phyloP scores from a whole-genome alignment of 1,140 invertebrate genomes.

The Eupeodes corollae region DNA sequence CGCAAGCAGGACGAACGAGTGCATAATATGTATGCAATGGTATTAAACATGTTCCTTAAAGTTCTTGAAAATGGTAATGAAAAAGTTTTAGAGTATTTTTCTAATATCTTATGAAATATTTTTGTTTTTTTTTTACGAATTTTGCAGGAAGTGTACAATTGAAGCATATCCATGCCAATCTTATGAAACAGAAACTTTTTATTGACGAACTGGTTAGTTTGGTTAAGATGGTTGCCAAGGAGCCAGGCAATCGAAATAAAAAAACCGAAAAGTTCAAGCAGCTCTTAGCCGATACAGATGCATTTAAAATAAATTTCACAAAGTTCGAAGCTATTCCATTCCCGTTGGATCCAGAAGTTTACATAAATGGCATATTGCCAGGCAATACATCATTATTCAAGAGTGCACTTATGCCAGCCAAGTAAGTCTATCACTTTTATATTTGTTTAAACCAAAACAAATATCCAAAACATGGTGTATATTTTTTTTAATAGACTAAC shows the following conservation, averaged over 20 bases:
- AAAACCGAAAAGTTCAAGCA: conserved; percentile 82
- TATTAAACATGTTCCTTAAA: conserved; percentile 77
- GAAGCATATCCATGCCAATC: conserved; percentile 56
- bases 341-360: conserved; percentile 84
- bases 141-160: conserved; percentile 33
- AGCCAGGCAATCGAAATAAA: conserved; percentile 83
- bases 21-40: conserved; percentile 77
- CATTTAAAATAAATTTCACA: conserved; percentile 78
- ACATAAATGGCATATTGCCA: conserved; percentile 80
- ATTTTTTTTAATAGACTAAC: conserved; percentile 45
- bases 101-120: neutral
- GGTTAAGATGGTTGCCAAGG: conserved; percentile 82
- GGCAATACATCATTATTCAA: conserved; percentile 90
- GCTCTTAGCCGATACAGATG: conserved; percentile 67
- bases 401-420: conserved; percentile 94
- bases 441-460: no score
- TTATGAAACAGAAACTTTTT: conserved; percentile 77
- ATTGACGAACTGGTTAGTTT: conserved; percentile 82
- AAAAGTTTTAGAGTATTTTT: conserved; percentile 9
- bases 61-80: conserved; percentile 41
- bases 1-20: conserved; percentile 63
- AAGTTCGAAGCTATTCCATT: conserved; percentile 88
- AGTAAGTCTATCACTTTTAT: conserved; percentile 30
- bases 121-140: conserved; percentile 10
- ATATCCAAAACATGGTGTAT: neutral